Percentiles rank a stretch among this genome's conserved stretches.
Conservation (phyloP, 2,113 vertebrate species). For the Uria aalge region DNA sequence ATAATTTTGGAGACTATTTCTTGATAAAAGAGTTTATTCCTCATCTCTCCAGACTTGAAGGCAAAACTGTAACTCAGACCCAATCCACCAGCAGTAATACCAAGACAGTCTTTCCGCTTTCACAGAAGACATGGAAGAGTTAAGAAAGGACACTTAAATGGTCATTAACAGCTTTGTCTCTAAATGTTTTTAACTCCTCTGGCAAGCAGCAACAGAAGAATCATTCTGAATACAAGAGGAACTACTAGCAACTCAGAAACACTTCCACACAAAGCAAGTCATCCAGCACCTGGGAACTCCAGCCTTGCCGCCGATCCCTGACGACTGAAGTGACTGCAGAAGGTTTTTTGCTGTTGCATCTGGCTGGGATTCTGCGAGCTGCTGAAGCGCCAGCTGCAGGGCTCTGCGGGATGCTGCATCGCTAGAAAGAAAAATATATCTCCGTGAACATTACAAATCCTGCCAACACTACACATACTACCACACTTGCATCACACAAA, state of each 20-base stretch:
- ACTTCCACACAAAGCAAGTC: not conserved
- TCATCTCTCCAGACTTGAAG: not conserved
- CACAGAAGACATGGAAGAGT: not conserved
- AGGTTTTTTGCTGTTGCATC: slow-evolving; percentile 86
- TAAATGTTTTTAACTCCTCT: not conserved
- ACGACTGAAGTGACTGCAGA: slow-evolving; percentile 84
- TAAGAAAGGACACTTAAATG: not conserved
- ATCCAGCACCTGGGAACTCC: slow-evolving; percentile 82
- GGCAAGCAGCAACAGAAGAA: not conserved
- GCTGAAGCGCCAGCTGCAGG: slow-evolving; percentile 84
- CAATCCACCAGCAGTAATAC: not conserved
- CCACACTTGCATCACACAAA: not conserved
- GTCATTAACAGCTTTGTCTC: not conserved
- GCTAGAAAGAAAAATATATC: slow-evolving; percentile 24
- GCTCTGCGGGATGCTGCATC: slow-evolving; percentile 92
- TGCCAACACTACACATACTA: rapidly evolving
- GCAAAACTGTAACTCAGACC: not conserved
- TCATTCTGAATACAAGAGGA: not conserved
- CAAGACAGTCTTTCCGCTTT: not conserved
- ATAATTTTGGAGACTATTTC: not conserved
- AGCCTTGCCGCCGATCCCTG: slow-evolving; percentile 83
- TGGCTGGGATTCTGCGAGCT: slow-evolving; percentile 87
- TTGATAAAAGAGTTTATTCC: not conserved
- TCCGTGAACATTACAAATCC: rapidly evolving
- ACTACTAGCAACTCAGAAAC: not conserved